Conservation (phyloP, 2,888 invertebrate species). For the Melikaiella ostensackeni region DNA sequence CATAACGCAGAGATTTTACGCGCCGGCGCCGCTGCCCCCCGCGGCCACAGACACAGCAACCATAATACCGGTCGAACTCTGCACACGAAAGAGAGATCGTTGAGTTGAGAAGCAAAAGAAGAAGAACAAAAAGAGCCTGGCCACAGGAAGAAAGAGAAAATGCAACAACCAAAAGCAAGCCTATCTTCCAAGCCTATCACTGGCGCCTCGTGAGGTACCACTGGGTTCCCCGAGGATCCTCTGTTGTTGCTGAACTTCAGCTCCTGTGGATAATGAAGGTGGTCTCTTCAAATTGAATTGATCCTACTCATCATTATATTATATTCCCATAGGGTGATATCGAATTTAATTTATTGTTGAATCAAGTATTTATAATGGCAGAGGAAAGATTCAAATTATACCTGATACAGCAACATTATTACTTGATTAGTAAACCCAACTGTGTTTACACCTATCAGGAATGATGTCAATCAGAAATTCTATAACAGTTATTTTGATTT, state of each 20-base stretch:
- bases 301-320: too few species aligned
- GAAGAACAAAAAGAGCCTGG: neutral
- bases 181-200: conserved; percentile 14
- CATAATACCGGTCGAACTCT: conserved; percentile 67
- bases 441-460: too few species aligned
- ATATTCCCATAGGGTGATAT: too few species aligned
- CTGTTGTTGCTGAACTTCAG: neutral
- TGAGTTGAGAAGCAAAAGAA: conserved; percentile 20
- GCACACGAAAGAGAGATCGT: conserved; percentile 48
- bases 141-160: neutral
- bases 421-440: too few species aligned
- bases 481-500: too few species aligned
- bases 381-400: too few species aligned
- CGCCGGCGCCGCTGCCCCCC: conserved; percentile 77
- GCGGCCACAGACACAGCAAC: conserved; percentile 77
- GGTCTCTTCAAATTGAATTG: neutral
- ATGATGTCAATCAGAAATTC: too few species aligned
- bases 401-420: too few species aligned
- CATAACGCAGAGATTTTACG: conserved; percentile 76
- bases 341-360: too few species aligned
- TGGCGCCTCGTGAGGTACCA: conserved; percentile 28
- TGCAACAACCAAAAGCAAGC: conserved; percentile 11
- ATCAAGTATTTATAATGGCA: too few species aligned
- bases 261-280: neutral
- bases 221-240: neutral